Evolutionary conservation across 2,888 invertebrate genomes (phyloP).

Genomic region (Zaprionus lineosus): DNA sequence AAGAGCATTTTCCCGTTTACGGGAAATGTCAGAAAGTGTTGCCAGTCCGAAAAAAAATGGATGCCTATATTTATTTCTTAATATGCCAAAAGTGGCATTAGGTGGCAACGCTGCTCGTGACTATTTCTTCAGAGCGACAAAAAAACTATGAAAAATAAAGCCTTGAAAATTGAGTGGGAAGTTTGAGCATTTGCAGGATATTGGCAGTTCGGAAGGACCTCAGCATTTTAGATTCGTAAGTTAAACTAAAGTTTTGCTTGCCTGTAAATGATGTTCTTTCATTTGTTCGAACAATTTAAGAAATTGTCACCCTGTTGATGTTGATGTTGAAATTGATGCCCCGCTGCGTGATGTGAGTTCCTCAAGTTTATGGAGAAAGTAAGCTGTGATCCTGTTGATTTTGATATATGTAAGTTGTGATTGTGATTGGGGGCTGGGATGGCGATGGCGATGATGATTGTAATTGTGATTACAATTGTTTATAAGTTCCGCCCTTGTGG

Average conservation of each 20-base stretch:
- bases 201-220: neutral
- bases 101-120: no score
- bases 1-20: no score
- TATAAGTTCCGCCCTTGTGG: conserved; percentile 37
- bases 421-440: no score
- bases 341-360: conserved; percentile 6
- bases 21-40: no score
- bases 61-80: conserved; percentile 19
- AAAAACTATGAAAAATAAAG: no score
- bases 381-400: conserved; percentile 54
- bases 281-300: conserved; percentile 70
- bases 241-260: conserved; percentile 42
- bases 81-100: no score
- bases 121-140: no score
- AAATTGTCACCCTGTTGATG: conserved; percentile 72
- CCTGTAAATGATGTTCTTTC: conserved; percentile 48
- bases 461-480: no score
- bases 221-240: conserved; percentile 8
- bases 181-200: no score
- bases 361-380: conserved; percentile 62
- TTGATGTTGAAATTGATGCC: conserved; percentile 37
- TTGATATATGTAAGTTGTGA: conserved; percentile 7
- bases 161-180: no score
- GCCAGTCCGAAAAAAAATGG: no score
- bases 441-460: no score